phyloP scores from a whole-genome alignment of 2,888 invertebrate genomes.

The Spatulosminthurus flaviceps region DNA sequence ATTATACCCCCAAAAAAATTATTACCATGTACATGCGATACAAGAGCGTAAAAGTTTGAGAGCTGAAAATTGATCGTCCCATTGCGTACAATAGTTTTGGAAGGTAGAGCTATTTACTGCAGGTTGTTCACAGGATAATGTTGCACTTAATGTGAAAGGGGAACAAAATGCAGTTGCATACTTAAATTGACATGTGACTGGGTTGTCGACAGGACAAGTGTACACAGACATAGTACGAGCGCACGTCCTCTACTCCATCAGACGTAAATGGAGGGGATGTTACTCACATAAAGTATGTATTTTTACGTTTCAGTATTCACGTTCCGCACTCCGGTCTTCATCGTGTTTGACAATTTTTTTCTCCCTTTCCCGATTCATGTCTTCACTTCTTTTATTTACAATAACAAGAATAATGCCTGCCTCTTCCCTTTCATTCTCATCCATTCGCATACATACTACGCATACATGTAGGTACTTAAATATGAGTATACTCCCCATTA shows the following conservation, averaged over 20 bases:
- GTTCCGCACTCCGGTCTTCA: conserved; percentile 11
- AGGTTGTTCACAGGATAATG: conserved; percentile 24
- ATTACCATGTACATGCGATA: too few relatives aligned
- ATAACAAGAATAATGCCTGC: too few relatives aligned
- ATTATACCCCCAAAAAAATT: background rate
- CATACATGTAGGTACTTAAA: too few relatives aligned
- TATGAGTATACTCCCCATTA: too few relatives aligned
- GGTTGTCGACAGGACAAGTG: conserved; percentile 27
- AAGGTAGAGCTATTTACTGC: conserved; percentile 29
- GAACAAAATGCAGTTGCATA: conserved; percentile 32
- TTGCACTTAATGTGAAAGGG: conserved; percentile 32
- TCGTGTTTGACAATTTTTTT: conserved; percentile 26
- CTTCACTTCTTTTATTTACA: background rate
- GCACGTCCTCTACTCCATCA: background rate
- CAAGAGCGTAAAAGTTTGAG: too few relatives aligned
- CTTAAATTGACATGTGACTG: conserved; percentile 35
- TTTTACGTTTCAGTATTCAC: background rate
- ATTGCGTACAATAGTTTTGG: conserved; percentile 26
- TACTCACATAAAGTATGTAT: background rate
- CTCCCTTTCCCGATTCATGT: background rate
- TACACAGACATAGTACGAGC: background rate
- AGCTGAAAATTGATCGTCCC: conserved; percentile 33
- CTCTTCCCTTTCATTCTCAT: background rate
- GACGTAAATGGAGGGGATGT: conserved; percentile 23
- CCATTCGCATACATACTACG: too few relatives aligned